These are phyloP conservation scores for Hirtodrosophila cameraria DNA, from an alignment of 2,888 invertebrate genomes.

Conservation along the genomic window DNA sequence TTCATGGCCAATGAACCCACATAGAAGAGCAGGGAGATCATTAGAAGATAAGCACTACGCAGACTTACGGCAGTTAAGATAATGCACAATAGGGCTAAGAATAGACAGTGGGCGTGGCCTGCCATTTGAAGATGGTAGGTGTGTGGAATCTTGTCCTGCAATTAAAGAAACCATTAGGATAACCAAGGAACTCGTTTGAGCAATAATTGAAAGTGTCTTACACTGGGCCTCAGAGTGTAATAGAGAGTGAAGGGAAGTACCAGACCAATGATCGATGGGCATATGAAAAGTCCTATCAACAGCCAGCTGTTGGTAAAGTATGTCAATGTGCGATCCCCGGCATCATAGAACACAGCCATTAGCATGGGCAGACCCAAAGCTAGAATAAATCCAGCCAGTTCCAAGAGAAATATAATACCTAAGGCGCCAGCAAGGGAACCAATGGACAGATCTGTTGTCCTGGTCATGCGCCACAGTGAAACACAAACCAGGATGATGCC, in stretches of 20 bases:
- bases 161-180: not conserved
- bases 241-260: conserved; percentile 74
- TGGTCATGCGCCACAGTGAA: conserved; percentile 75
- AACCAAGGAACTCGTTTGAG: accelerated
- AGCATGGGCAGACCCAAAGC: conserved; percentile 79
- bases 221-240: conserved; percentile 69
- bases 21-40: conserved; percentile 81
- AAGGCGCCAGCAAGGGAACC: conserved; percentile 59
- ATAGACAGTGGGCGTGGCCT: conserved; percentile 79
- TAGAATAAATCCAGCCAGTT: conserved; percentile 74
- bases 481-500: conserved; percentile 77
- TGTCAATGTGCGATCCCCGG: conserved; percentile 84
- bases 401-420: conserved; percentile 67
- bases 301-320: conserved; percentile 86
- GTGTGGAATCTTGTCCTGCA: conserved; percentile 71
- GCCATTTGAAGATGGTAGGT: conserved; percentile 78
- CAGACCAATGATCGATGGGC: conserved; percentile 81
- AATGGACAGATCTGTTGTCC: conserved; percentile 43
- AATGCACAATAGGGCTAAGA: conserved; percentile 71
- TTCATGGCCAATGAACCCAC: conserved; percentile 73
- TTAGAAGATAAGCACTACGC: conserved; percentile 79
- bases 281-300: conserved; percentile 83
- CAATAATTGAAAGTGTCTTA: conserved; percentile 41
- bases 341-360: conserved; percentile 83
- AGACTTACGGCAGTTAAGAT: conserved; percentile 67